phyloP scores from a whole-genome alignment of 2,113 vertebrate species.

The Hippolais icterina region DNA sequence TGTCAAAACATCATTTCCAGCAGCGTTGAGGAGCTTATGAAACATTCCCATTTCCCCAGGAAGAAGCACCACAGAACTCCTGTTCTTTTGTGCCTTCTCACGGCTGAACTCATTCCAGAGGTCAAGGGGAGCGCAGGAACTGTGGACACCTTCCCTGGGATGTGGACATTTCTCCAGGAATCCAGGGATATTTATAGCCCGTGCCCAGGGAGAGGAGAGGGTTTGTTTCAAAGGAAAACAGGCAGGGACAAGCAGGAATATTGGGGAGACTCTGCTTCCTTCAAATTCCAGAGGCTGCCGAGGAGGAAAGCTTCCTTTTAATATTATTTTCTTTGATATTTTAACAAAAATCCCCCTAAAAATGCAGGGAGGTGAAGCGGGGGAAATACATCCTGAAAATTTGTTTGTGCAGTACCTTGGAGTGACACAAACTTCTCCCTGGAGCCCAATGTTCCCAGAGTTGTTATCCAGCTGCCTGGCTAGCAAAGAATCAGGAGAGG shows the following conservation, averaged over 20 bases:
- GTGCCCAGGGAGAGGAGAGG: neutral
- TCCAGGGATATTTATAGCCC: slow-evolving; percentile 21
- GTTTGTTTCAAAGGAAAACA: neutral
- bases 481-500: neutral
- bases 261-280: neutral
- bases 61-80: neutral
- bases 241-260: neutral
- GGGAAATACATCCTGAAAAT: neutral
- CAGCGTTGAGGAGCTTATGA: neutral
- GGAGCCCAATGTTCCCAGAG: slow-evolving; percentile 10
- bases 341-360: neutral
- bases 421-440: neutral
- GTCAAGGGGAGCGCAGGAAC: neutral
- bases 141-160: slow-evolving; percentile 21
- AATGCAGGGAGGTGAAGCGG: neutral
- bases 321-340: neutral
- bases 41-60: slow-evolving; percentile 22
- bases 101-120: slow-evolving; percentile 15
- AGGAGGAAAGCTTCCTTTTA: neutral
- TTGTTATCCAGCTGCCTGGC: neutral
- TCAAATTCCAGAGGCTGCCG: neutral
- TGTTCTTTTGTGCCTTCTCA: neutral
- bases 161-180: neutral
- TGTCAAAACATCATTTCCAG: neutral
- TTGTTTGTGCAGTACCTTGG: neutral